Conservation (phyloP, 92 coral and sea anemone genomes). For the Phenganax subtilis region DNA sequence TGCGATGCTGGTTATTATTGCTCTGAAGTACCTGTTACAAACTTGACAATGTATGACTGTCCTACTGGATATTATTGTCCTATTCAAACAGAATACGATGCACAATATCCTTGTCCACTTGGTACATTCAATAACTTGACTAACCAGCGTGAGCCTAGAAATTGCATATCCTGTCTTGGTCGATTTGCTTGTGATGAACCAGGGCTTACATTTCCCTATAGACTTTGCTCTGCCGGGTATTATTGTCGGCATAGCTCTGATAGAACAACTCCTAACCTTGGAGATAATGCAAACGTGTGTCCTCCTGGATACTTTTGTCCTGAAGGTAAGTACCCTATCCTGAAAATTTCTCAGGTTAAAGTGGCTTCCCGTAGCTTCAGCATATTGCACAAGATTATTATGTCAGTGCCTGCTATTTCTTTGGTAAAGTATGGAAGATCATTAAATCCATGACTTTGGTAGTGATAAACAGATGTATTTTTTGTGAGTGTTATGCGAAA, state of each 20-base stretch:
- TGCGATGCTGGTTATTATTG: conserved; percentile 83
- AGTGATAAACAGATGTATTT: too few species aligned
- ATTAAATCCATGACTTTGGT: too few species aligned
- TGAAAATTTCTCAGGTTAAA: too few species aligned
- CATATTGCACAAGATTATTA: too few species aligned
- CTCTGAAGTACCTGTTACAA: conserved; percentile 77
- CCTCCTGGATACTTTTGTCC: conserved; percentile 87
- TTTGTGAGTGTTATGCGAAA: too few species aligned
- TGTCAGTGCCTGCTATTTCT: too few species aligned
- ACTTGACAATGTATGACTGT: conserved; percentile 58
- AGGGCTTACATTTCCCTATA: conserved; percentile 73
- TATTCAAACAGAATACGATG: conserved; percentile 65
- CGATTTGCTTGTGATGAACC: conserved; percentile 81
- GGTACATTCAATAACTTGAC: conserved; percentile 92
- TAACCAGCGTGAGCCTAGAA: conserved; percentile 50
- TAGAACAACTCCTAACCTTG: conserved; percentile 80
- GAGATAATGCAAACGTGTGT: conserved; percentile 67
- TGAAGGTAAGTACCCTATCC: conserved; percentile 54
- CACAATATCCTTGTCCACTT: conserved; percentile 77
- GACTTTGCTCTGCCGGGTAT: conserved; percentile 77
- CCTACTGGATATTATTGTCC: conserved; percentile 88
- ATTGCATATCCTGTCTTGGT: conserved; percentile 79
- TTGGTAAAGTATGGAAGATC: too few species aligned
- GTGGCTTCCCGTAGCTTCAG: too few species aligned
- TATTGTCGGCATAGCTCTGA: conserved; percentile 85